Conservation (phyloP, 2,797 vertebrate species). For the Chromobotia macracanthus region DNA sequence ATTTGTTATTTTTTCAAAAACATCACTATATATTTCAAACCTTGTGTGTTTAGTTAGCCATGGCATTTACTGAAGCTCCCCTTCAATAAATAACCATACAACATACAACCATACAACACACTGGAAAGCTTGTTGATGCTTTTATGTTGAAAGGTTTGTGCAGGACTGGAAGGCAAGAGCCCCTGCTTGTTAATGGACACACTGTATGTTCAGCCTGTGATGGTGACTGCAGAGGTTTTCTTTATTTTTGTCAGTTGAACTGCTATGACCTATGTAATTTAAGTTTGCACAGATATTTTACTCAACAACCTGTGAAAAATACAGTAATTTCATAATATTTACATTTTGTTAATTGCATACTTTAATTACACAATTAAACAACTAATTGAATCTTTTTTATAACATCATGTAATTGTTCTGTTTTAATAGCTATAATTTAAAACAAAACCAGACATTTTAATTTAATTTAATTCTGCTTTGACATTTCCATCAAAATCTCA, state of each 20-base stretch:
- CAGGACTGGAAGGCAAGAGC: background rate
- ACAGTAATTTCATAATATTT: background rate
- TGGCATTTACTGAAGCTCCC: background rate
- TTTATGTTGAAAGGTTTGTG: background rate
- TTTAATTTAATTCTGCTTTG: background rate
- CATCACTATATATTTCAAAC: background rate
- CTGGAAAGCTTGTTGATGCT: background rate
- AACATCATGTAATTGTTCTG: background rate
- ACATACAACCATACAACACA: background rate
- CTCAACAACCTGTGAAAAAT: background rate
- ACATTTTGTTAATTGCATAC: background rate
- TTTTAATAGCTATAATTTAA: background rate
- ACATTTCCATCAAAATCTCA: constrained; percentile 13
- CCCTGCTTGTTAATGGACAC: background rate
- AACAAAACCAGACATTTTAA: background rate
- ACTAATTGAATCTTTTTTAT: background rate
- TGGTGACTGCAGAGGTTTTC: background rate
- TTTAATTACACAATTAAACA: background rate
- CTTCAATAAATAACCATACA: background rate
- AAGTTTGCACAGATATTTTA: background rate
- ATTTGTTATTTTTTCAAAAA: background rate
- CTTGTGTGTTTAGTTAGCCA: background rate
- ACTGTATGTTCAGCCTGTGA: background rate
- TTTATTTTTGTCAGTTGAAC: background rate
- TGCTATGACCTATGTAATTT: background rate